Base-by-base conservation (phyloP, 2,797 vertebrate genomes). In the Pseudochirops cupreus region DNA sequence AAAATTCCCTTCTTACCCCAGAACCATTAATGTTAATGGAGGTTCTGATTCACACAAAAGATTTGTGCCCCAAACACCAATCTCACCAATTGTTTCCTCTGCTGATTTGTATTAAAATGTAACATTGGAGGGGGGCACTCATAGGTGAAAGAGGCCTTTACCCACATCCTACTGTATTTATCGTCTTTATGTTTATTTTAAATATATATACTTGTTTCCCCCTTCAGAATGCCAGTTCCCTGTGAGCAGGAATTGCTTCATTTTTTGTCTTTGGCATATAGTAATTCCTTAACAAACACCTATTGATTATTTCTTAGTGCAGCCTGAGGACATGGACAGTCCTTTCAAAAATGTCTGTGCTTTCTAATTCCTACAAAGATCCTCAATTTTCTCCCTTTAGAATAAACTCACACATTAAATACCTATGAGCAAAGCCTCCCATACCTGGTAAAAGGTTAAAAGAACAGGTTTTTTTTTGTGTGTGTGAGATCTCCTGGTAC, bases 341-440 rank as follows among this genome's bases (percentile, higher is more conserved):
- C 18, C 18, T 33, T 62, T 39, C n/a, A 21, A 74, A 33, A 74
- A n/a, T 33, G 16, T 18, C 33, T n/a, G 33, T 74, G n/a, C n/a
- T 18, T 59, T 31, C 56, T 56, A 56, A 26, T 91, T 96, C 92
- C 90, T 89, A 16, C 56, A 91, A 93, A 28, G 26, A 13, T 54
- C 26, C 26, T 57, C 91, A 33, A 91, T 93, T 56, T 91, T 3
- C 7, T 12, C 56, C 94, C 10, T 93, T 92, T 93, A 94, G 90
- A 95, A 53, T 93, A 29, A 54, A 54, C 18, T 56, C 62, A 33
- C n/a, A 95, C 67, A 14, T 2, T 39, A 46, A 91, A n/a, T 89
- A 67, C 74, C 0, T 74, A 33, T 24, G 74, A 28, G 5, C 67
- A 91, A 97, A 94, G 89, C 21, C 52, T 82, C 90, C 3, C 46